These are phyloP conservation scores for Apodemus agrarius DNA, from an alignment of 2,797 vertebrate genomes.

Conservation along the genomic window DNA sequence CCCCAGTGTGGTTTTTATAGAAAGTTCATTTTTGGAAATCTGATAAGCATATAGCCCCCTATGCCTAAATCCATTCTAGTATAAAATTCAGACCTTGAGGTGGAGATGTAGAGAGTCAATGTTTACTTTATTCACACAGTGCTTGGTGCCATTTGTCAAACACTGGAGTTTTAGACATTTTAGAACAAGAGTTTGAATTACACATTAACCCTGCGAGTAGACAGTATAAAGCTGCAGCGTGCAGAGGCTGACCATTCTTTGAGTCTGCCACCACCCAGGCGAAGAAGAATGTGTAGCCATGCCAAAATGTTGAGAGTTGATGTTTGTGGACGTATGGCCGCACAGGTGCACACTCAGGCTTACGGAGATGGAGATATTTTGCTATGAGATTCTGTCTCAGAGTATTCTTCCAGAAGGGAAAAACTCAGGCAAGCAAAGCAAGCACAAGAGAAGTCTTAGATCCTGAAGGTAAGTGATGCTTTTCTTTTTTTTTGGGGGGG, in stretches of 20 bases:
- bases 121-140: slow-evolving; percentile 83
- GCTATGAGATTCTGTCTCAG: background rate
- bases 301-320: background rate
- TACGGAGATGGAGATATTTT: background rate
- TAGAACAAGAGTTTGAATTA: slow-evolving; percentile 24
- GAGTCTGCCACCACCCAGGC: background rate
- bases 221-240: background rate
- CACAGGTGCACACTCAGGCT: background rate
- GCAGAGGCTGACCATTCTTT: background rate
- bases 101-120: slow-evolving; percentile 59
- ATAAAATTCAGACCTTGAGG: slow-evolving; percentile 80
- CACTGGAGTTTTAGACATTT: slow-evolving; percentile 48
- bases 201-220: slow-evolving; percentile 20
- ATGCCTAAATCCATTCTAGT: slow-evolving; percentile 86
- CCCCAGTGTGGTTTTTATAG: slow-evolving; percentile 87
- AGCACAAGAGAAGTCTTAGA: background rate
- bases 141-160: slow-evolving; percentile 77
- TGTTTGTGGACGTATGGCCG: background rate
- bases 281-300: background rate
- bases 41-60: slow-evolving; percentile 86
- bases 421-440: background rate
- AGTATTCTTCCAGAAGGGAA: background rate
- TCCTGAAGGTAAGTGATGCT: slow-evolving; percentile 31
- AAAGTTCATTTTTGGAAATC: slow-evolving; percentile 86
- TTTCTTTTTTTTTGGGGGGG: background rate